These are phyloP conservation scores for Drosophila rellima DNA, from an alignment of 2,888 invertebrate species.

Conservation along the genomic window DNA sequence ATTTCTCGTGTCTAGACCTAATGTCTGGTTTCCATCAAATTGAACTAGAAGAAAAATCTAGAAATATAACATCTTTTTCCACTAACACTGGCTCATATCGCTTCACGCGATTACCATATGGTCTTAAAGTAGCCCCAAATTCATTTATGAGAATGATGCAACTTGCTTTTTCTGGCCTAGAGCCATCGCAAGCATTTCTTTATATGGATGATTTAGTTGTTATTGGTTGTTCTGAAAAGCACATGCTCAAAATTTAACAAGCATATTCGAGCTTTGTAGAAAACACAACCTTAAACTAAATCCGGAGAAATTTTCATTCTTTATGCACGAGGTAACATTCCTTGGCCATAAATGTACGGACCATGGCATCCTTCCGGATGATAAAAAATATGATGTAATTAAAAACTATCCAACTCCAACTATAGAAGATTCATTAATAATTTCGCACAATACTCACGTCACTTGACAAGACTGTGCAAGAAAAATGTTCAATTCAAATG, in stretches of 20 bases:
- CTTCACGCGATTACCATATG: not conserved
- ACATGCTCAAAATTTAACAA: not conserved
- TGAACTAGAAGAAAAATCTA: not conserved
- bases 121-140: not conserved
- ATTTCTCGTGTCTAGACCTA: constrained; percentile 1
- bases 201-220: not conserved
- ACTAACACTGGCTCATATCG: not conserved
- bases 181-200: not conserved
- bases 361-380: not conserved
- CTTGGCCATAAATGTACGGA: not conserved
- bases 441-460: constrained; percentile 1
- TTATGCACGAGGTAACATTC: not conserved
- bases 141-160: not conserved
- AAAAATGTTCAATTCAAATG: not conserved
- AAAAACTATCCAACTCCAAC: not conserved
- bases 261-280: not conserved
- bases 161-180: not conserved
- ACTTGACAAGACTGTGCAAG: not conserved
- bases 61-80: not conserved
- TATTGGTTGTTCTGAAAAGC: not conserved
- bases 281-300: too few species aligned
- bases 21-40: constrained; percentile 7
- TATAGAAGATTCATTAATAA: not conserved
- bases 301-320: not conserved
- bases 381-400: constrained; percentile 1